Base-by-base conservation (phyloP, 2,888 invertebrate genomes). In the Petrophora chlorosata region DNA sequence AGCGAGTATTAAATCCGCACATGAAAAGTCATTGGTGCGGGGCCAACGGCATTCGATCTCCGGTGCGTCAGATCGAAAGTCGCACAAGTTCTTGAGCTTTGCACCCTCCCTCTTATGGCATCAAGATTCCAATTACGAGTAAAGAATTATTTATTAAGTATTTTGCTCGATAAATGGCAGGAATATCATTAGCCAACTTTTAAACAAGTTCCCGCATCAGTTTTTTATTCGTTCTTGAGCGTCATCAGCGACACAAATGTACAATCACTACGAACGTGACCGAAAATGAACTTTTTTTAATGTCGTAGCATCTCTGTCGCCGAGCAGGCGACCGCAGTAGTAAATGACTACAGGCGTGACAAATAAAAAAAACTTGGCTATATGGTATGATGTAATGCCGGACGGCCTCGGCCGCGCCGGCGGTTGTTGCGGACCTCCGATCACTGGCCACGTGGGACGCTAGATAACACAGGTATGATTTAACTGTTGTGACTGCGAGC, bases 321-420 rank as follows among this genome's bases (percentile, higher is more conserved):
- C 14, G 42, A 33, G 43, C 30, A 44, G 49, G 39, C 43, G 49
- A 33, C 32, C 32, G 19, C 22, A 26, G 43, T 50, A 33, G 49
- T 50, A 50, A 50, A 50, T 44, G 43, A 50, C 39, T 39, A 33
- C 23, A 12, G 28, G 17, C 45, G 48, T 52, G 61, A 58, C 52
- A 51, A 53, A 57, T 54, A 48, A 47, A 59, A 67, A 62, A 57
- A 44, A 60, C 53, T 23, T 22, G 25, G 12, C 14, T 5, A 26
- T 10, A 13, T 14, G 64, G 65, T 57, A 47, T 76, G 76, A 76
- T 70, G 76, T 76, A 76, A 76, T 62, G 34, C 51, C 47, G 48
- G 53, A 40, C 45, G 65, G 55, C 70, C 68, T 70, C 69, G 72
- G 39, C 45, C 56, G 44, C 44, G 51, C 47, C 59, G 61, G 14